Base-by-base conservation (phyloP, 2,888 invertebrate species). In the Apamea monoglypha region DNA sequence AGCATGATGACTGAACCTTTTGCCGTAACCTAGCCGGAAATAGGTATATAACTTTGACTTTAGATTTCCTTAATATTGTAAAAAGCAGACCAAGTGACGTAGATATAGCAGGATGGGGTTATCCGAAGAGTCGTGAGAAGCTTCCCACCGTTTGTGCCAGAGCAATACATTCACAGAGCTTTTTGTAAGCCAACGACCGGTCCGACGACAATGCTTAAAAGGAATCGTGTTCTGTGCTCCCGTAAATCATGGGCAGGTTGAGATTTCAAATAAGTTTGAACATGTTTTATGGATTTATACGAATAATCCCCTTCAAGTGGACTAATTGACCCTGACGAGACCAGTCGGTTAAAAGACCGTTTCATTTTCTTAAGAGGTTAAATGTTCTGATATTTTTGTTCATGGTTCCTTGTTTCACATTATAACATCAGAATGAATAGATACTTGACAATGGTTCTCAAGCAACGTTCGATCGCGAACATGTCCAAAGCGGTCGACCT, bases 81-180 rank as follows among this genome's bases (percentile, higher is more conserved):
- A 86, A 82, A 83, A 78, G 18, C 72, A 71, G 67, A 76, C 69
- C 71, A 64, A 70, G 80, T 84, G 86, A 87, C 81, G 84, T n/a
- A 59, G 47, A 68, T 77, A 83, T 86, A 86, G 85, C 84, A 86
- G 81, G 78, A 76, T 88, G 82, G 85, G 84, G 87, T 66, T 80
- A 85, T 82, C 79, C 78, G 88, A 87, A 88, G 85, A 84, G 74
- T 86, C 94, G 95, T 95, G 96, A 89, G 95, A 95, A 95, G 88
- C 85, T 95, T 95, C 96, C 93, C 96, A 96, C 94, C 91, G 91
- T 91, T 83, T 89, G 91, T 92, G 91, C 89, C 91, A 91, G 87
- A 87, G 84, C 81, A 84, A 90, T 92, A 93, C 92, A 94, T 93
- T 91, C 86, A 88, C 87, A 83, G 83, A 89, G 88, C 79, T 89